These are phyloP conservation scores for Dermochelys coriacea DNA, from an alignment of 2,797 vertebrate genomes.

Conservation along the genomic window DNA sequence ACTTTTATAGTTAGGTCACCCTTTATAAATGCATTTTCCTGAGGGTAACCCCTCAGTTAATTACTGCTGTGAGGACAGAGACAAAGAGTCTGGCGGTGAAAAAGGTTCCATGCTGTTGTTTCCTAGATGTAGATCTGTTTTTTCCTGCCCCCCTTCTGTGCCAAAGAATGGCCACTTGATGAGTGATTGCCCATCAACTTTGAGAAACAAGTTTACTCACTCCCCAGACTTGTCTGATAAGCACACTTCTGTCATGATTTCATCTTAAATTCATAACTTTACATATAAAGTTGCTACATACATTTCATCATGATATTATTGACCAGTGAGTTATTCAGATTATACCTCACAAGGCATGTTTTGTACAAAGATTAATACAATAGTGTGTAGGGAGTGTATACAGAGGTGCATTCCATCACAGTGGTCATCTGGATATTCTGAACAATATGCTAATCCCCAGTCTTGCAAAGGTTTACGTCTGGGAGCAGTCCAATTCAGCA, in stretches of 20 bases:
- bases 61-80: background rate
- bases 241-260: background rate
- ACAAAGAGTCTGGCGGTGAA: background rate
- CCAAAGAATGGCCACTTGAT: background rate
- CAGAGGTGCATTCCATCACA: background rate
- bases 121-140: background rate
- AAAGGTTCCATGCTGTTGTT: background rate
- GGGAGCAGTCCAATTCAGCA: background rate
- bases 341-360: background rate
- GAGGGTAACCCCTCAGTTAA: background rate
- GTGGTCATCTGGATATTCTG: background rate
- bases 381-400: background rate
- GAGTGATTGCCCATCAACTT: background rate
- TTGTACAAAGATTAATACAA: background rate
- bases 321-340: background rate
- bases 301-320: background rate
- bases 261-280: background rate
- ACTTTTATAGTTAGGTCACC: background rate
- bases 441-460: background rate
- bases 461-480: background rate
- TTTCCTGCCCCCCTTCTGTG: background rate
- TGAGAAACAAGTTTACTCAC: background rate
- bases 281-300: background rate
- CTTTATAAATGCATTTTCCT: background rate
- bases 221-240: background rate